A percentile compares a stretch with the other conserved stretches of the same genome.
Conservation (phyloP, 2,113 vertebrate genomes). For the Hirundichthys speculiger region DNA sequence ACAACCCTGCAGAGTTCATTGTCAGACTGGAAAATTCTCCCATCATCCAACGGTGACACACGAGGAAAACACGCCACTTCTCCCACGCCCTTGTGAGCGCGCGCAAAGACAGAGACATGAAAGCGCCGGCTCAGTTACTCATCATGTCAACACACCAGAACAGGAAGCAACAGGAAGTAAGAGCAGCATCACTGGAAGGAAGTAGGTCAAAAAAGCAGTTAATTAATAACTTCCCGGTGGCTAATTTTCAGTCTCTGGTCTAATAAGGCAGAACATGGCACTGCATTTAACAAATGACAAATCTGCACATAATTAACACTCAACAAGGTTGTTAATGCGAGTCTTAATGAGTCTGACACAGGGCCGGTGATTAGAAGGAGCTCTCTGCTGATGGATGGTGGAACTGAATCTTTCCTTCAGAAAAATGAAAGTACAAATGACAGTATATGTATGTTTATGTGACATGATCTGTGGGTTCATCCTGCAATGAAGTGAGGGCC, state of each 20-base stretch:
- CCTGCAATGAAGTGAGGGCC: too few relatives aligned
- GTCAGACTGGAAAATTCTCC: constrained; percentile 44
- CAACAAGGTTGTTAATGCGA: constrained; percentile 65
- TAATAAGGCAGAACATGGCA: constrained; percentile 67
- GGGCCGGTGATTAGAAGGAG: constrained; percentile 37
- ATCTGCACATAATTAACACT: constrained; percentile 65
- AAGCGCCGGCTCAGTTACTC: constrained; percentile 5
- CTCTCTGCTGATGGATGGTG: constrained; percentile 17
- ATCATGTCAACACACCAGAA: constrained; percentile 12
- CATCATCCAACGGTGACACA: constrained; percentile 30
- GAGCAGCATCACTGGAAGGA: constrained; percentile 42
- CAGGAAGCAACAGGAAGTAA: constrained; percentile 23
- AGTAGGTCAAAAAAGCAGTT: constrained; percentile 59
- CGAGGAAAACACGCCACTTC: constrained; percentile 1
- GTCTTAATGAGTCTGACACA: constrained; percentile 54
- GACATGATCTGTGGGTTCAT: too few relatives aligned
- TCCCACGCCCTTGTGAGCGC: neutral
- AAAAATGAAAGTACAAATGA: neutral
- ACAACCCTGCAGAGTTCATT: constrained; percentile 71
- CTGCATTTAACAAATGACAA: constrained; percentile 60
- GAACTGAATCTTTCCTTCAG: too few relatives aligned
- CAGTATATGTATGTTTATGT: neutral
- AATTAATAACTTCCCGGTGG: constrained; percentile 68
- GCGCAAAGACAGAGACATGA: neutral
- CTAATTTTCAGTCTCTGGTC: constrained; percentile 57